These are phyloP conservation scores for Hypocryptadius cinnamomeus DNA, from an alignment of 2,113 vertebrate species.

Conservation along the genomic window DNA sequence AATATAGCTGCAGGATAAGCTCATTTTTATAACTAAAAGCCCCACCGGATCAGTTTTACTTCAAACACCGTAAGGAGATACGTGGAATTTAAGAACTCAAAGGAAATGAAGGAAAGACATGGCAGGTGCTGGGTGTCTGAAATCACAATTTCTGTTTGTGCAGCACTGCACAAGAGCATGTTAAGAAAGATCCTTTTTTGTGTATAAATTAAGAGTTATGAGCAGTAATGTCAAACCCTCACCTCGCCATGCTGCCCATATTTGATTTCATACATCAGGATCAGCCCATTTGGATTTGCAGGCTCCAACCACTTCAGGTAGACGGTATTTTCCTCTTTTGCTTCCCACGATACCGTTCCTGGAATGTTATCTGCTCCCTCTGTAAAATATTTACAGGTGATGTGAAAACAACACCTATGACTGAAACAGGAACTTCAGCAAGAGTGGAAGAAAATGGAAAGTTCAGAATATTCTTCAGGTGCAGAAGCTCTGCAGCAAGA, in stretches of 20 bases:
- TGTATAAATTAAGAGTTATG: background rate
- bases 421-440: background rate
- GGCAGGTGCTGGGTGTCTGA: background rate
- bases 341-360: slow-evolving; percentile 78
- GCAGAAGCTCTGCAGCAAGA: background rate
- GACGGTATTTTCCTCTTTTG: slow-evolving; percentile 80
- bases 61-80: background rate
- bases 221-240: slow-evolving; percentile 4
- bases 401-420: background rate
- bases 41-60: background rate
- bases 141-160: background rate
- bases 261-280: slow-evolving; percentile 96
- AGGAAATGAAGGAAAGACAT: background rate
- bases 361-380: slow-evolving; percentile 93
- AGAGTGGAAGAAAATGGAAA: background rate
- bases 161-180: background rate
- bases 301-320: slow-evolving; percentile 89
- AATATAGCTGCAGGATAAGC: background rate
- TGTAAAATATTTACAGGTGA: slow-evolving; percentile 52
- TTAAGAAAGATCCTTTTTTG: background rate
- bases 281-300: slow-evolving; percentile 85
- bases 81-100: background rate
- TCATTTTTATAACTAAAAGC: background rate
- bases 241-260: slow-evolving; percentile 86
- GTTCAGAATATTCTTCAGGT: background rate